Evolutionary conservation across 64 coral and sea anemone species (phyloP), one percentile per base, ranked within the genome.

Genomic region (Actinia equina): DNA sequence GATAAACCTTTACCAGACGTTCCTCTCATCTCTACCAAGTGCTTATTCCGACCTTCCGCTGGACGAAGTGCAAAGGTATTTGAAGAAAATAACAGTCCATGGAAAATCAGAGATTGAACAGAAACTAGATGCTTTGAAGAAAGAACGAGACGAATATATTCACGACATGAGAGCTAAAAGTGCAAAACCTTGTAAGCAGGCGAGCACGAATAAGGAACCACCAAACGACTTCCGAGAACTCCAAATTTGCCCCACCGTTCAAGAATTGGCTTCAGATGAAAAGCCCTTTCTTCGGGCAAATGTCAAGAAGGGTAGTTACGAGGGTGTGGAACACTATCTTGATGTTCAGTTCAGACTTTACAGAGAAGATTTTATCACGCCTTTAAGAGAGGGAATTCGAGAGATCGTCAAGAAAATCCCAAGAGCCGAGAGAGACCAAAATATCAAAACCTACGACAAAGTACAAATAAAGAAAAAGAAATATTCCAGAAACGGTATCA

Each of bases 261-360:
- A 83, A 74, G 93, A 95, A 82, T 56, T 95, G 9, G 79, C 86
- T 71, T 59, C 86, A 58, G 59, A 62, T 49, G 89, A 91, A 74
- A 76, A 83, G 37, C 89, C 89, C 52, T 91, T 86, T 79, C 43
- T 95, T 56, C 81, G 89, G 5, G 79, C 86, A 56, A 95, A 95
- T 71, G 91, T 95, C 44, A 80, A 63, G 22, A 56, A 91, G 44
- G 93, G 93, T 10, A 91, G 83, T 25, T 95, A 91, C 25, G 82
- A 95, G 49, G 79, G 77, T 7, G 80, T 70, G 17, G 93, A 95
- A 19, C 89, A 91, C 65, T 95, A 95, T 54, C 93, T 95, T 12
- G 93, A 95, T 77, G 86, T 95, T 12, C 93, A 95, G 52, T 95
- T 95, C 63, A 89, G 93, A 22, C 77, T 95, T 22, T 87, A 91